Percentiles rank a stretch among this genome's conserved stretches.
Evolutionary conservation across 53 echinoderm and acorn worm species (phyloP).

Genomic region (Arbacia lixula): DNA sequence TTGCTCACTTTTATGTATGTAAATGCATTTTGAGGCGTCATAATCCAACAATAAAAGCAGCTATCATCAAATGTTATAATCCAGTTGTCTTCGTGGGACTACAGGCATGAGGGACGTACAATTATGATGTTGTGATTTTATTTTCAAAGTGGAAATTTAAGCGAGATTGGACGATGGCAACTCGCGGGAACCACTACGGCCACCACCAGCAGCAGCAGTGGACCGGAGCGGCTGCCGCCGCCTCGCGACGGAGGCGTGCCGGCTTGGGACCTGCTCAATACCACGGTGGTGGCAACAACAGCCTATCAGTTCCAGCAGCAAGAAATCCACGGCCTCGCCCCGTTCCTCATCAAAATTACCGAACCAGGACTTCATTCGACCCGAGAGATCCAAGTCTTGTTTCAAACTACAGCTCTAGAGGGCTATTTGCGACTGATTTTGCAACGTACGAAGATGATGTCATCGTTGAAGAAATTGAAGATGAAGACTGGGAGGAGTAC

Average conservation of each 20-base stretch:
- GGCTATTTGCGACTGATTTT: constrained; percentile 46
- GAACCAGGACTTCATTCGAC: constrained; percentile 11
- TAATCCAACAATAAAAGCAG: too few species aligned
- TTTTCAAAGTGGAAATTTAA: constrained; percentile 6
- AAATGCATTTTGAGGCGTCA: too few species aligned
- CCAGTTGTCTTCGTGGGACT: neutral
- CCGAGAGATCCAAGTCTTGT: constrained; percentile 16
- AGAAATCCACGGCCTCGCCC: neutral
- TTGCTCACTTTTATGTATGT: too few species aligned
- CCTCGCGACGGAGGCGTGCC: constrained; percentile 31
- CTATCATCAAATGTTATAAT: neutral
- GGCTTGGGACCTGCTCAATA: constrained; percentile 16
- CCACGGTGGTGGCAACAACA: constrained; percentile 25
- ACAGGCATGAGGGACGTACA: neutral
- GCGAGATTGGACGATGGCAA: constrained; percentile 15
- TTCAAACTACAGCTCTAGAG: constrained; percentile 3
- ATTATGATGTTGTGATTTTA: neutral
- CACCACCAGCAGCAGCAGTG: too few species aligned
- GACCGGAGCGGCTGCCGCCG: constrained; percentile 25
- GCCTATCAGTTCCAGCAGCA: neutral
- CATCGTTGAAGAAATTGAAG: constrained; percentile 50
- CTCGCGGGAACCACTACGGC: constrained; percentile 24
- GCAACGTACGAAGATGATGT: constrained; percentile 60
- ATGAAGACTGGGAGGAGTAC: constrained; percentile 33
- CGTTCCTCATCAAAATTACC: neutral